phyloP scores from a whole-genome alignment of 2,113 vertebrate genomes.

The Cheirogaleus medius region DNA sequence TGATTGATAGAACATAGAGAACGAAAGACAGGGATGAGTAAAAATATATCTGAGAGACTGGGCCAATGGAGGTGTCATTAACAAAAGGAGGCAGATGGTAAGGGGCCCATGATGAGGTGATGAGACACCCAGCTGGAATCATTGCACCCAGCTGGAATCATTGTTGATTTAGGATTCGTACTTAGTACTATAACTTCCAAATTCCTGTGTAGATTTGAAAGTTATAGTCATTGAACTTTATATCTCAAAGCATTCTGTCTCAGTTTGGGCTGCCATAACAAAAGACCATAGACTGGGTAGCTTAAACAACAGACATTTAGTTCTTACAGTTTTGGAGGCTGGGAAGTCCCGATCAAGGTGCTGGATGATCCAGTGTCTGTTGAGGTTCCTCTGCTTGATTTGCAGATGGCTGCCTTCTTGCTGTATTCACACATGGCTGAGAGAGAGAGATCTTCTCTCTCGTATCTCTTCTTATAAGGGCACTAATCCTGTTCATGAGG shows the following conservation, averaged over 20 bases:
- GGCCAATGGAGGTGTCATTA: neutral
- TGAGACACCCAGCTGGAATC: neutral
- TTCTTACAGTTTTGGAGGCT: neutral
- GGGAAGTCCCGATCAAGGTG: neutral
- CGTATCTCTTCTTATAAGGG: neutral
- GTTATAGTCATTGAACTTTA: neutral
- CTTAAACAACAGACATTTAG: neutral
- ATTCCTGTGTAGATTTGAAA: neutral
- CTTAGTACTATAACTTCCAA: neutral
- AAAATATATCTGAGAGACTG: neutral
- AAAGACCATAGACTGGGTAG: neutral
- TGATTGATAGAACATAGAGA: neutral
- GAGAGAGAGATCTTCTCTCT: neutral
- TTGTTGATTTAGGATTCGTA: neutral
- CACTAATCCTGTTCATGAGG: neutral
- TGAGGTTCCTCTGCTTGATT: neutral
- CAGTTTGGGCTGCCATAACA: neutral
- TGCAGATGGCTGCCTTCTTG: neutral
- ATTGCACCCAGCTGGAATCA: neutral
- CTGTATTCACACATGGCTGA: neutral
- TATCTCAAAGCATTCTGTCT: neutral
- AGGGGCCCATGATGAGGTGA: neutral
- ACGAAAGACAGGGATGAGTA: neutral
- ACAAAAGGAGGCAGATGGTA: neutral
- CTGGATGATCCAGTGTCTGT: neutral